These are phyloP conservation scores for Pavo muticus DNA, from an alignment of 2,113 vertebrate genomes.

Conservation along the genomic window DNA sequence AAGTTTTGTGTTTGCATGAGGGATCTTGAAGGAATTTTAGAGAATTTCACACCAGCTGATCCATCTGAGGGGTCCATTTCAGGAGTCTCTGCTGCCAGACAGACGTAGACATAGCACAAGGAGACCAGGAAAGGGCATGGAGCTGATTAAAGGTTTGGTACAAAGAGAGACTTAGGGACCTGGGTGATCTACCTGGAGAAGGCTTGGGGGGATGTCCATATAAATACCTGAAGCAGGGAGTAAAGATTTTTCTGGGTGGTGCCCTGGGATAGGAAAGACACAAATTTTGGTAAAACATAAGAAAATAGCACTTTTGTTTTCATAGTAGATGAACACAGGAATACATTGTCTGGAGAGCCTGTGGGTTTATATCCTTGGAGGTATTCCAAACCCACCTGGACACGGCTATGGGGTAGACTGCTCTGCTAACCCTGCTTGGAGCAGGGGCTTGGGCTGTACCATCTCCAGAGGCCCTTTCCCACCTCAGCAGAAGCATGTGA, in stretches of 20 bases:
- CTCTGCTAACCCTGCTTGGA: background rate
- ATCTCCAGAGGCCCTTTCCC: background rate
- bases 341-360: rapidly evolving
- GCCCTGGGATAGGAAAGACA: background rate
- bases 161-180: background rate
- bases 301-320: background rate
- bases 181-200: background rate
- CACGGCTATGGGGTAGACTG: background rate
- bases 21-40: background rate
- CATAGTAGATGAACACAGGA: background rate
- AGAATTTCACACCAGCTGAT: background rate
- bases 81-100: background rate
- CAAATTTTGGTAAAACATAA: background rate
- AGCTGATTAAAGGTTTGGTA: background rate
- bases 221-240: background rate
- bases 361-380: background rate
- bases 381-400: background rate
- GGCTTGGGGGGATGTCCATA: background rate
- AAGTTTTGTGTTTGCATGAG: background rate
- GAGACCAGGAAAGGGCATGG: background rate
- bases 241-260: background rate
- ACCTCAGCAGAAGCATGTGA: background rate
- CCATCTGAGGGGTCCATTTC: background rate
- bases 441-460: too few relatives aligned
- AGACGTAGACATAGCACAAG: background rate